Percentiles rank a stretch among this genome's conserved stretches.
Evolutionary conservation across 2,113 vertebrate genomes (phyloP).

Genomic region (Amphiprion percula): DNA sequence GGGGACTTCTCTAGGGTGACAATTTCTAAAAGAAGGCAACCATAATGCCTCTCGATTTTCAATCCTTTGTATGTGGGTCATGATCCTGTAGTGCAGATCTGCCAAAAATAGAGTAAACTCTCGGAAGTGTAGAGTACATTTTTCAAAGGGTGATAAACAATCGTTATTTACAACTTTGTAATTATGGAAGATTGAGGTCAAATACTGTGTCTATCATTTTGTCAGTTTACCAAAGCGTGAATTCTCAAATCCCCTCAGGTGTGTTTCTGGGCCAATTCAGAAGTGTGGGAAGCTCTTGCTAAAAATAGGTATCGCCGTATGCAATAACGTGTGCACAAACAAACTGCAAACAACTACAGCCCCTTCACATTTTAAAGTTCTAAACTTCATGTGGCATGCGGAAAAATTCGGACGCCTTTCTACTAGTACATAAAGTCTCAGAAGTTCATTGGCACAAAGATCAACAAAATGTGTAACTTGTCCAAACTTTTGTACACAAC

Average conservation of each 20-base stretch:
- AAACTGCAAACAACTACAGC: neutral
- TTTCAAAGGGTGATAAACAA: neutral
- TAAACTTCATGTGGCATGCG: neutral
- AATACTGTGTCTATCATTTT: slow-evolving; percentile 35
- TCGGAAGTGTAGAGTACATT: neutral
- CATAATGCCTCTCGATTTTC: slow-evolving; percentile 54
- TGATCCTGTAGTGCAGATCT: slow-evolving; percentile 25
- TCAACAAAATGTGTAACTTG: no score
- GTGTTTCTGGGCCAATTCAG: slow-evolving; percentile 43
- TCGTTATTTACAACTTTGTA: slow-evolving; percentile 25
- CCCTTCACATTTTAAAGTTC: neutral
- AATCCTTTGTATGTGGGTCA: slow-evolving; percentile 54
- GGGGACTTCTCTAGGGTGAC: slow-evolving; percentile 66
- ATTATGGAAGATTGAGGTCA: slow-evolving; percentile 38
- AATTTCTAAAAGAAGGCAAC: slow-evolving; percentile 60
- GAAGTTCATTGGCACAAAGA: no score
- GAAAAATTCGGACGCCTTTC: slow-evolving; percentile 6
- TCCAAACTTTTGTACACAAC: no score
- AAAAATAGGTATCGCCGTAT: slow-evolving; percentile 35
- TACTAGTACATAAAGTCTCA: neutral
- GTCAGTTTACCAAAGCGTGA: neutral
- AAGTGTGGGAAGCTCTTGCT: slow-evolving; percentile 15
- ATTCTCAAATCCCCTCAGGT: slow-evolving; percentile 30
- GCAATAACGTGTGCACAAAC: neutral
- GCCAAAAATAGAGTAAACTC: neutral